Conservation (phyloP, 2,797 vertebrate genomes). For the Podarcis siculus region DNA sequence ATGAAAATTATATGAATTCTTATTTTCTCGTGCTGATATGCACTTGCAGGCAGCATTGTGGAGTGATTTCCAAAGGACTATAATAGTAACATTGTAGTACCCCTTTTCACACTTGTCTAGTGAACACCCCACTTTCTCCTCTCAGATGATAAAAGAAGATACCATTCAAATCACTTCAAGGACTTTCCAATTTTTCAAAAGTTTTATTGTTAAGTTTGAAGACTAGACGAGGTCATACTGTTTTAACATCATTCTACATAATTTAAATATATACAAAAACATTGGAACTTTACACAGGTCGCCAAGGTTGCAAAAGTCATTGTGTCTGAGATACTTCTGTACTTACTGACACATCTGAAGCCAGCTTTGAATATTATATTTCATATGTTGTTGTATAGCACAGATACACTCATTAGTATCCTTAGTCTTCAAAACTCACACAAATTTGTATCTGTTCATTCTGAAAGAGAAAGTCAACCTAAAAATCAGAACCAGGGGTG, state of each 20-base stretch:
- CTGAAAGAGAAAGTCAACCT: constrained; percentile 83
- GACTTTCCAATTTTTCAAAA: constrained; percentile 78
- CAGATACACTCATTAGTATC: constrained; percentile 77
- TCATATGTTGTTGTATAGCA: constrained; percentile 72
- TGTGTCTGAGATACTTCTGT: constrained; percentile 75
- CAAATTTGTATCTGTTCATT: constrained; percentile 71
- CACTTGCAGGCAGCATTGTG: neutral
- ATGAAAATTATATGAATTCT: neutral
- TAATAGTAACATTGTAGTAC: neutral
- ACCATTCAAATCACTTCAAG: constrained; percentile 59
- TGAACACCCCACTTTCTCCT: neutral
- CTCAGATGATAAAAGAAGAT: constrained; percentile 20
- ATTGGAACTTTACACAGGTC: constrained; percentile 81
- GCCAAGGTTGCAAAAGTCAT: constrained; percentile 80
- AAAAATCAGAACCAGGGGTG: constrained; percentile 60
- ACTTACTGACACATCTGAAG: constrained; percentile 75
- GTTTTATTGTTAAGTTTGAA: constrained; percentile 86
- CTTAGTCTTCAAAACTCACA: constrained; percentile 74
- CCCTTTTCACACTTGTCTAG: too few species aligned
- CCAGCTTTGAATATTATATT: constrained; percentile 75
- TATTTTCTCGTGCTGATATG: neutral
- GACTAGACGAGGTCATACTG: constrained; percentile 84
- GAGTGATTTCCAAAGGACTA: neutral
- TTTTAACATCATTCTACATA: constrained; percentile 83
- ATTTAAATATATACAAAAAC: constrained; percentile 84